phyloP scores from a whole-genome alignment of 2,797 vertebrate species.

The Uromys caudimaculatus region DNA sequence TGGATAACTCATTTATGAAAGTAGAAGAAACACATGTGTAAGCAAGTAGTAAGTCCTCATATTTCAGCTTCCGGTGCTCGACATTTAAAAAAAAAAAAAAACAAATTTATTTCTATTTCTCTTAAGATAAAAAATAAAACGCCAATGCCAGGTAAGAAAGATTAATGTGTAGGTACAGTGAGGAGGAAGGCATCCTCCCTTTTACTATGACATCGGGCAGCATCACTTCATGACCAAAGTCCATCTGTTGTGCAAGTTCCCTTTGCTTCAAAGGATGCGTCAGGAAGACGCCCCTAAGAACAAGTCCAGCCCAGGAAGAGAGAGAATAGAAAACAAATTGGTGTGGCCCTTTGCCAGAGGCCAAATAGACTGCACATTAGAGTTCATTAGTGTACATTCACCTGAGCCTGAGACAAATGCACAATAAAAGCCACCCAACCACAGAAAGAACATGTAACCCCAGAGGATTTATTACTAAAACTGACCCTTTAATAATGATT shows the following conservation, averaged over 20 bases:
- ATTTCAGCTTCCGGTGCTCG: conserved; percentile 10
- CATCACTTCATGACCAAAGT: not conserved
- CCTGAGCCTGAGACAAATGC: not conserved
- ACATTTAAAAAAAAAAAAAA: not conserved
- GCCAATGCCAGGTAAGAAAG: not conserved
- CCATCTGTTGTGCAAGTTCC: no score
- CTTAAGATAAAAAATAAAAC: not conserved
- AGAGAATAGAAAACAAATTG: not conserved
- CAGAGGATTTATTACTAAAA: not conserved
- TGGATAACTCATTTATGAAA: not conserved
- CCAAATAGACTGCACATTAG: not conserved
- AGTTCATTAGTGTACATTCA: not conserved
- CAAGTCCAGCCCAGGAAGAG: not conserved
- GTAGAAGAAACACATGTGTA: not conserved
- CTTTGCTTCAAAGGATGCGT: not conserved
- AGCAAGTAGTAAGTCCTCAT: not conserved
- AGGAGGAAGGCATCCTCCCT: not conserved
- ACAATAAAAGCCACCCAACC: not conserved
- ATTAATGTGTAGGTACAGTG: not conserved
- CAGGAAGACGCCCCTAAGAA: not conserved
- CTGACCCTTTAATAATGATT: not conserved
- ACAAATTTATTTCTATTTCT: not conserved
- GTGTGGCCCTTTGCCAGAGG: not conserved
- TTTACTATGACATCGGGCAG: not conserved
- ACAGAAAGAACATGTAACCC: not conserved